A percentile compares a stretch with the other conserved stretches of the same genome.
Evolutionary conservation across 1,140 invertebrate genomes (phyloP).

Genomic region (Leptinotarsa defecta): DNA sequence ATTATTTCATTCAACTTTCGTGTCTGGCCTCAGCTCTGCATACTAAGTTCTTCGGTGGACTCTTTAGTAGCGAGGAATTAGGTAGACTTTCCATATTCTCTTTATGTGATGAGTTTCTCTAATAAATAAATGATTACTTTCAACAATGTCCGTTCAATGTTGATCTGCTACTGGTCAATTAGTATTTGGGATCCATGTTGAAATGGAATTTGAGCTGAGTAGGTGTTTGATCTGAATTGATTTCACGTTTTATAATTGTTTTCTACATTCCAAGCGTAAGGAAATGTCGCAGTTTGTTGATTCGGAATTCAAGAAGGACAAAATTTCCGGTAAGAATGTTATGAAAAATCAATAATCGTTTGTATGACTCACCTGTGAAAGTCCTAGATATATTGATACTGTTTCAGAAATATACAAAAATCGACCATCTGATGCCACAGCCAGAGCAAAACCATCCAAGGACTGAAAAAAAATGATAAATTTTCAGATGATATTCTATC

Average conservation of each 20-base stretch:
- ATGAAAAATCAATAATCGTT: no score
- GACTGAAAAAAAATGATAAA: constrained; percentile 71
- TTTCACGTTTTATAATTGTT: not conserved
- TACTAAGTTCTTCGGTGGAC: constrained; percentile 23
- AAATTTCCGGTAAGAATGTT: no score
- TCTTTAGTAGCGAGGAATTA: constrained; percentile 21
- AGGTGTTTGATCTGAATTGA: not conserved
- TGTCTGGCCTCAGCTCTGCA: constrained; percentile 15
- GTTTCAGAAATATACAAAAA: constrained; percentile 99
- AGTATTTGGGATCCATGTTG: not conserved
- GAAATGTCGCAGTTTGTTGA: no score
- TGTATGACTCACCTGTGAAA: constrained; percentile 85
- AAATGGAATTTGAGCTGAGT: not conserved
- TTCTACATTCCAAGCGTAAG: no score
- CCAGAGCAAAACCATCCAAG: constrained; percentile 94
- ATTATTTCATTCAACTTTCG: constrained; percentile 27
- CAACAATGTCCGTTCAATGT: not conserved
- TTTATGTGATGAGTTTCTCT: constrained; percentile 21
- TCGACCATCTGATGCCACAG: constrained; percentile 90
- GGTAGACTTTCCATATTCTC: constrained; percentile 23
- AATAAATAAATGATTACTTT: constrained; percentile 21
- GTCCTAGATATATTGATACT: constrained; percentile 96
- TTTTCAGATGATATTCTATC: not conserved
- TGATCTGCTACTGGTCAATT: not conserved
- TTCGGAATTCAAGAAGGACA: no score